Evolutionary conservation across 2,113 vertebrate genomes (phyloP), one percentile per base, ranked within the genome.

Genomic region (Chlamydotis undulata): DNA sequence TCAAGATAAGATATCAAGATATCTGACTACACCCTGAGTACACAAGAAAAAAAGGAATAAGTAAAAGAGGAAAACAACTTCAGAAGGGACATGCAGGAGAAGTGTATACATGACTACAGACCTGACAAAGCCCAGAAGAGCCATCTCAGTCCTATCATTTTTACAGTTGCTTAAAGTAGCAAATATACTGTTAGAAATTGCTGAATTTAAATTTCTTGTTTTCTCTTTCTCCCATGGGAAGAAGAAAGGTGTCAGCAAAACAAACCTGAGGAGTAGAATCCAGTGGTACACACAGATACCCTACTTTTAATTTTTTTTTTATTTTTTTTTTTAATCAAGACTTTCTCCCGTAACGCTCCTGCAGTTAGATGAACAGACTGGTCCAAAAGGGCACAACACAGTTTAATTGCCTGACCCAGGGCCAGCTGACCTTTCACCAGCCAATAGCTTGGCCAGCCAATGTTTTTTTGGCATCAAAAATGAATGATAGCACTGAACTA

Each of bases 61-160:
- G 37, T 70, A n/a, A 83, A 69, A 92, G 25, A 61, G 11, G 24
- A 74, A 52, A 67, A 39, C 11, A 28, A 16, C 14, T 65, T 29
- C 12, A 22, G 52, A 35, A 61, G 8, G 39, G 28, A 22, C 21
- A 37, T 10, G 41, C 22, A 69, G 26, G 12, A 75, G 33, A 49
- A 75, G 6, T 7, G 31, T 6, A 7, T 19, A 26, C 0, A 0
- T n/a, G 33, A 65, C 31, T 45, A 68, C 10, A 53, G 53, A 56
- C 19, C 53, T 49, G n/a, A 29, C 41, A 55, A 60, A 70, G 29
- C 35, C 41, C 39, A 60, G 14, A 75, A 71, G 12, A 76, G 26
- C 31, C 5, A 87, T n/a, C 53, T 64, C 75, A 70, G 28, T 41
- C n/a, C 45, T 4, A 19, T 4, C 15, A 11, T 23, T 69, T 59